Evolutionary conservation across 2,888 invertebrate genomes (phyloP).

Genomic region (Melanargia galathea): DNA sequence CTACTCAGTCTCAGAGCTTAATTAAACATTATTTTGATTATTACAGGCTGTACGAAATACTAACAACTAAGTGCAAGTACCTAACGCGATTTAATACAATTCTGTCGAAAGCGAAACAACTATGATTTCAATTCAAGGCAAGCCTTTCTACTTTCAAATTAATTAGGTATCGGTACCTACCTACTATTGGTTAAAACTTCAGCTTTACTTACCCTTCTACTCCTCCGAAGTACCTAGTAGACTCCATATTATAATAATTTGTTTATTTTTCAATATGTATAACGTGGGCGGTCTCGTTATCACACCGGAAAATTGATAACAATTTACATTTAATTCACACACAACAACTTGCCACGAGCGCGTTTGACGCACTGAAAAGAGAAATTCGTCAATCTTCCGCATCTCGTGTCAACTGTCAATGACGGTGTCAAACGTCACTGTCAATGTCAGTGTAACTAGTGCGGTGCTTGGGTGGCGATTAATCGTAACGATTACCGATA

Average conservation of each 20-base stretch:
- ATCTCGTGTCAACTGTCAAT: not conserved
- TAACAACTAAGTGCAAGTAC: constrained; percentile 11
- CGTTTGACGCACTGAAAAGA: constrained; percentile 38
- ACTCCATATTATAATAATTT: constrained; percentile 44
- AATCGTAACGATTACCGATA: not conserved
- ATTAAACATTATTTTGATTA: too few species aligned
- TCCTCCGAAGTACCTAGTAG: constrained; percentile 66
- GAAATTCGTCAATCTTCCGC: not conserved
- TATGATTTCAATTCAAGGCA: constrained; percentile 72
- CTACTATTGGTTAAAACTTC: not conserved
- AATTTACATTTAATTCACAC: constrained; percentile 34
- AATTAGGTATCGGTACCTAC: not conserved
- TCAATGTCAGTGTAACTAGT: constrained; percentile 6
- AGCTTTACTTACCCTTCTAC: constrained; percentile 73
- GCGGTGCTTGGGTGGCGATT: not conserved
- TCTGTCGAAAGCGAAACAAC: constrained; percentile 43
- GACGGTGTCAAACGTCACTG: constrained; percentile 11
- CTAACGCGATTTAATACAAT: constrained; percentile 7
- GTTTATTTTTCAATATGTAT: constrained; percentile 28
- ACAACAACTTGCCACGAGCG: constrained; percentile 49
- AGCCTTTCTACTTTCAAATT: constrained; percentile 70
- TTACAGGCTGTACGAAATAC: not conserved
- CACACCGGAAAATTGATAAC: constrained; percentile 43
- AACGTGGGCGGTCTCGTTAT: constrained; percentile 41
- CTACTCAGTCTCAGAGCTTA: too few species aligned